phyloP scores from a whole-genome alignment of 1,140 invertebrate genomes.

The Brachystomella parvula region DNA sequence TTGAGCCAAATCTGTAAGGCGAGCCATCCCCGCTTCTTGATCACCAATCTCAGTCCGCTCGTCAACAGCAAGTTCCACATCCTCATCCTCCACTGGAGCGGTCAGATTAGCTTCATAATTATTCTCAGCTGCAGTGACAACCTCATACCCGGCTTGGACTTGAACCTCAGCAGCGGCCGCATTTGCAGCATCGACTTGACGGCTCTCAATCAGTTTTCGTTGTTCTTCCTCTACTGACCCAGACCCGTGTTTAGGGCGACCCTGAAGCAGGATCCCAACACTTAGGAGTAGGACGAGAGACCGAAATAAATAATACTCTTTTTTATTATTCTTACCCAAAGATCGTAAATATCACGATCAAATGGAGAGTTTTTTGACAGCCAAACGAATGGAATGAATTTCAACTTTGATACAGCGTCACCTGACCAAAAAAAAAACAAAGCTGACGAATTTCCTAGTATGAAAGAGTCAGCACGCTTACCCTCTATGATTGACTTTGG shows the following conservation, averaged over 20 bases:
- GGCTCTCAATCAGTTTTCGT: neutral
- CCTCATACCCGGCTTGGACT: neutral
- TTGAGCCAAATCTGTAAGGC: neutral
- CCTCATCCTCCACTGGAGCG: neutral
- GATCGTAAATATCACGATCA: neutral
- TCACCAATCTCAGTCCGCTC: neutral
- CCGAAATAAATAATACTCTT: neutral
- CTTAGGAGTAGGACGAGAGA: neutral
- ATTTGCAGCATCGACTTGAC: neutral
- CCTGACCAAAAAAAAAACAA: neutral
- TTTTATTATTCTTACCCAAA: neutral
- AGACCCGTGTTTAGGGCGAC: neutral
- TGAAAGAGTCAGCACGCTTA: neutral
- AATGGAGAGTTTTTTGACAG: neutral
- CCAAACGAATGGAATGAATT: neutral
- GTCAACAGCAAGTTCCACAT: neutral
- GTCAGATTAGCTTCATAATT: neutral
- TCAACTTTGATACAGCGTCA: neutral
- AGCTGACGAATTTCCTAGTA: neutral
- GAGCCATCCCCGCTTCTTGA: no score
- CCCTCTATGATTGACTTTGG: neutral
- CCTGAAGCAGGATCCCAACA: neutral
- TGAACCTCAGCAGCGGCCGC: neutral
- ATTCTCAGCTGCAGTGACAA: neutral
- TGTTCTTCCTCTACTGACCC: neutral